A percentile compares a stretch with the other conserved stretches of the same genome.
Evolutionary conservation across 1,140 invertebrate genomes (phyloP).

Genomic region (Drosophila setifemur): DNA sequence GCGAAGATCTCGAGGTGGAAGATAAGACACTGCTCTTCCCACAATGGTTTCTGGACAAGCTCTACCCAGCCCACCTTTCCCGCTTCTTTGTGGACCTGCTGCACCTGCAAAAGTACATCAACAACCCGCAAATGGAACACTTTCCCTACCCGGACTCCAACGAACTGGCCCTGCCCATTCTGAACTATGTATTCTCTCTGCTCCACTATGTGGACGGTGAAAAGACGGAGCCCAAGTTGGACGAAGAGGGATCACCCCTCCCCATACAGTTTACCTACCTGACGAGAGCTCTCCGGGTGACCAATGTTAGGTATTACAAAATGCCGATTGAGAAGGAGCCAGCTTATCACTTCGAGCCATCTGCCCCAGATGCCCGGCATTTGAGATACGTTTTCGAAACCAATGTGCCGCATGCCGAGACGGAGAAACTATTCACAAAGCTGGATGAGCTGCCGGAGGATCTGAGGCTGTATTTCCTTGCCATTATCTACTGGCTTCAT

Average conservation of each 20-base stretch:
- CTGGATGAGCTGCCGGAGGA: slow-evolving; percentile 84
- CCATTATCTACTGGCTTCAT: slow-evolving; percentile 87
- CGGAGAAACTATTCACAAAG: slow-evolving; percentile 58
- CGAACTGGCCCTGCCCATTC: slow-evolving; percentile 85
- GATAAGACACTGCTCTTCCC: slow-evolving; percentile 83
- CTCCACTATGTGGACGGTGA: slow-evolving; percentile 82
- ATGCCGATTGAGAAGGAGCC: slow-evolving; percentile 45
- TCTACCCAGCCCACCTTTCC: slow-evolving; percentile 85
- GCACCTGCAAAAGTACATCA: slow-evolving; percentile 86
- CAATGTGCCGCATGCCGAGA: slow-evolving; percentile 56
- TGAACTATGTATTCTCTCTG: slow-evolving; percentile 87
- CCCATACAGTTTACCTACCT: slow-evolving; percentile 71
- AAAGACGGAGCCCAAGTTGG: slow-evolving; percentile 5
- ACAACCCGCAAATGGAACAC: slow-evolving; percentile 89
- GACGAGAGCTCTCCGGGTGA: slow-evolving; percentile 71
- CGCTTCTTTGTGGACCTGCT: slow-evolving; percentile 87
- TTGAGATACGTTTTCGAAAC: slow-evolving; percentile 75
- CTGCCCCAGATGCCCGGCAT: slow-evolving; percentile 48
- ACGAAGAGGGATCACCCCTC: slow-evolving; percentile 27
- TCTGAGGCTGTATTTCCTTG: slow-evolving; percentile 86
- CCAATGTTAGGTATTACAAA: slow-evolving; percentile 57
- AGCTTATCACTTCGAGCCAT: slow-evolving; percentile 41
- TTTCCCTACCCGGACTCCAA: slow-evolving; percentile 85
- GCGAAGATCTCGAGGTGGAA: slow-evolving; percentile 28
- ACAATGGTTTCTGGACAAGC: slow-evolving; percentile 86